Evolutionary conservation across 2,888 invertebrate species (phyloP).

Genomic region (Orthonychiurus folsomi): DNA sequence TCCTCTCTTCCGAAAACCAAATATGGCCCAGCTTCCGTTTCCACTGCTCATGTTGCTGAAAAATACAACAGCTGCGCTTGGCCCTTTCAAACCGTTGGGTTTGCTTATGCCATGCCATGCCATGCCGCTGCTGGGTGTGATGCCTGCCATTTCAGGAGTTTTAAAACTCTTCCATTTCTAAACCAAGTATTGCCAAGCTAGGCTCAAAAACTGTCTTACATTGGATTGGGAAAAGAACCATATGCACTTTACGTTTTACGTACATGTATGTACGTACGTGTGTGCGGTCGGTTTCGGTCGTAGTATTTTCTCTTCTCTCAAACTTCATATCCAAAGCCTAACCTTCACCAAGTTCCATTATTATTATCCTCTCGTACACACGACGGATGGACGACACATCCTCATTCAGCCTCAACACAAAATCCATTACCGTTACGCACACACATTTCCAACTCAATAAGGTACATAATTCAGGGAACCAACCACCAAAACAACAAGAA

Average conservation of each 20-base stretch:
- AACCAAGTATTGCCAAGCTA: neutral
- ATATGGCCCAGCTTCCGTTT: neutral
- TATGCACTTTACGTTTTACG: neutral
- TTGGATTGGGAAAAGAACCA: neutral
- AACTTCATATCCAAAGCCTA: neutral
- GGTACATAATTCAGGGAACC: too few relatives aligned
- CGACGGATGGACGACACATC: too few relatives aligned
- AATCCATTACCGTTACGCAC: neutral
- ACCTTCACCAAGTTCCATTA: neutral
- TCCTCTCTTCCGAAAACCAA: neutral
- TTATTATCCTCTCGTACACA: too few relatives aligned
- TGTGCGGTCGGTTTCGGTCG: neutral
- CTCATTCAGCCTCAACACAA: neutral
- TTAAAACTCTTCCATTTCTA: too few relatives aligned
- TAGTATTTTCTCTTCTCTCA: neutral
- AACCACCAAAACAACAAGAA: too few relatives aligned
- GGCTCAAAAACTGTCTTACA: neutral
- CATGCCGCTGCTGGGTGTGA: too few relatives aligned
- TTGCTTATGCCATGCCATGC: neutral
- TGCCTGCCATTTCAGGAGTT: neutral
- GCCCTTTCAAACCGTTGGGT: neutral
- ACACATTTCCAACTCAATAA: too few relatives aligned
- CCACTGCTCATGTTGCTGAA: neutral
- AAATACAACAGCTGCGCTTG: conserved; percentile 9
- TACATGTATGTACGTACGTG: too few relatives aligned